These are phyloP conservation scores for Mechanitis mazaeus DNA, from an alignment of 2,888 invertebrate species.

Conservation along the genomic window DNA sequence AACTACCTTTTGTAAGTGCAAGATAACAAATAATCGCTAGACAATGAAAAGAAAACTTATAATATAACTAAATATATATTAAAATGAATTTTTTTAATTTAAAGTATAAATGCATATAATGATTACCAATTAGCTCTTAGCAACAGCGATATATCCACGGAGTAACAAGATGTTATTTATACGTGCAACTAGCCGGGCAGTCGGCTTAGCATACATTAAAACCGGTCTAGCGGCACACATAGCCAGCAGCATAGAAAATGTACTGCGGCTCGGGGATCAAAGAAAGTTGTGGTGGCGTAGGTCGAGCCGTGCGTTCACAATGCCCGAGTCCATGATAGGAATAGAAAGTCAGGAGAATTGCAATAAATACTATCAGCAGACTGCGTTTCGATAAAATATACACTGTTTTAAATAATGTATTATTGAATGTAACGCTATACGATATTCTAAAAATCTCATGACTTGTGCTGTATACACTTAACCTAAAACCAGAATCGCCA, in stretches of 20 bases:
- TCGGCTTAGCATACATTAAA: slow-evolving; percentile 24
- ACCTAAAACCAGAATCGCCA: neutral
- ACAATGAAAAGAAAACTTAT: neutral
- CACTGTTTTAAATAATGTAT: too few species aligned
- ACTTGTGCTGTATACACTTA: too few species aligned
- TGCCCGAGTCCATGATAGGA: slow-evolving; percentile 31
- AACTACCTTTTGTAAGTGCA: slow-evolving; percentile 9
- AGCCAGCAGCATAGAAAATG: slow-evolving; percentile 28
- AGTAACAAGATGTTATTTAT: slow-evolving; percentile 25
- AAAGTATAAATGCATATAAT: neutral
- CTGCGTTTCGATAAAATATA: too few species aligned
- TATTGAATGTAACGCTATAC: too few species aligned
- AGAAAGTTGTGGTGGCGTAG: slow-evolving; percentile 66
- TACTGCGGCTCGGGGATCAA: slow-evolving; percentile 40
- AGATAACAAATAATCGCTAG: slow-evolving; percentile 7
- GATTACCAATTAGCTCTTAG: neutral
- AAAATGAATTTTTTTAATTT: neutral
- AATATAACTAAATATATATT: neutral
- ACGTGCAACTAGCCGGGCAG: slow-evolving; percentile 7
- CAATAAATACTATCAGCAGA: too few species aligned
- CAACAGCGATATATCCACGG: slow-evolving; percentile 16
- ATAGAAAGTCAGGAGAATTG: slow-evolving; percentile 25
- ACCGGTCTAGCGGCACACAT: slow-evolving; percentile 35
- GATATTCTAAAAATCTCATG: too few species aligned
- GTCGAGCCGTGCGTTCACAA: slow-evolving; percentile 45